Evolutionary conservation across 2,797 vertebrate species (phyloP).

Genomic region (Lutjanus argentimaculatus): DNA sequence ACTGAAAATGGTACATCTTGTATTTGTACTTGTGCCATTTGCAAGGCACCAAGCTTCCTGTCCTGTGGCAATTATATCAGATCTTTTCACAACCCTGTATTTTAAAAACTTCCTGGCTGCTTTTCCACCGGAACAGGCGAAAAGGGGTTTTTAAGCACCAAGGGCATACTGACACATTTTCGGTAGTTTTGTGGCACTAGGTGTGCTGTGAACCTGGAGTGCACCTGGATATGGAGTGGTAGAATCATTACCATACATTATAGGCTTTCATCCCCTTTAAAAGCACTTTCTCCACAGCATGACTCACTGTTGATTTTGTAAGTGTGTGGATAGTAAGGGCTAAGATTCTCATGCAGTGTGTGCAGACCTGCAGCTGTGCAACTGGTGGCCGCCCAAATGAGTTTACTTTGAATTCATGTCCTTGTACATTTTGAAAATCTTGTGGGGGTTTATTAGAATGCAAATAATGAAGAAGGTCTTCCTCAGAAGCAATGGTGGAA

Average conservation of each 20-base stretch:
- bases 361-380: neutral
- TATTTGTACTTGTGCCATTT: neutral
- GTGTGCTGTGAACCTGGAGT: too few species aligned
- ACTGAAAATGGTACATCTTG: neutral
- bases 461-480: neutral
- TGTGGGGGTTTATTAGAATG: neutral
- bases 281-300: neutral
- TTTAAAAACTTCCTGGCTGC: too few species aligned
- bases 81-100: too few species aligned
- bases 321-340: neutral
- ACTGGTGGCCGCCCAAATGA: neutral
- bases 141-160: too few species aligned
- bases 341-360: neutral
- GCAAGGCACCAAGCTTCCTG: neutral
- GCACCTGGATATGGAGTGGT: too few species aligned
- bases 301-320: neutral
- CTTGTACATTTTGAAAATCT: neutral
- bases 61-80: neutral
- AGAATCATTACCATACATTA: too few species aligned
- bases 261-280: neutral
- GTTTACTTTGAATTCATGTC: neutral
- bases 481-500: neutral
- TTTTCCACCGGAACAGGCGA: neutral
- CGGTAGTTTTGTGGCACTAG: too few species aligned
- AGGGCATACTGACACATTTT: too few species aligned